Conservation (phyloP, 2,113 vertebrate genomes). For the Myotis brandtii region DNA sequence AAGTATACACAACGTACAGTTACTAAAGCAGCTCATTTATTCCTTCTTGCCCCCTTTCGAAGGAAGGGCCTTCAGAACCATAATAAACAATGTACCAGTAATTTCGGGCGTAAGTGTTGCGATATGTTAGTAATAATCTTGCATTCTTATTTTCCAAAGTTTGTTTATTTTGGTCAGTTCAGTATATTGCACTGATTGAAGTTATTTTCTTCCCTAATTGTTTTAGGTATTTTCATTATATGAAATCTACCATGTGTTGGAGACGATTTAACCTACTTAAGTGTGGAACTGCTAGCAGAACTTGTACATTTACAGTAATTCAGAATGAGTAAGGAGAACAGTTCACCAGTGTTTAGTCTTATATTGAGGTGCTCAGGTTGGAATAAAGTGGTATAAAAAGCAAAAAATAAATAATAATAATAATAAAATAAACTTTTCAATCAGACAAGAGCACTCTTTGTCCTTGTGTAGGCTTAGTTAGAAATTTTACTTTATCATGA, state of each 20-base stretch:
- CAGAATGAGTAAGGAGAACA: slow-evolving; percentile 87
- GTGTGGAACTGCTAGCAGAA: slow-evolving; percentile 86
- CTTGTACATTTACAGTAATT: slow-evolving; percentile 87
- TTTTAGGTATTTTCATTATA: slow-evolving; percentile 90
- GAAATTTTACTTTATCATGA: not conserved
- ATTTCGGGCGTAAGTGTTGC: slow-evolving; percentile 88
- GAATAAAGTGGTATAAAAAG: slow-evolving; percentile 89
- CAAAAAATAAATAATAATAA: not conserved
- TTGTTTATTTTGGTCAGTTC: slow-evolving; percentile 88
- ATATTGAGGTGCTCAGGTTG: slow-evolving; percentile 91
- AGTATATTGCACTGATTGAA: slow-evolving; percentile 86
- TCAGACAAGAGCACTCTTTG: not conserved
- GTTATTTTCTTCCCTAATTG: slow-evolving; percentile 79
- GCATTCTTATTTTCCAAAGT: slow-evolving; percentile 88
- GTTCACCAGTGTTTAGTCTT: slow-evolving; percentile 90
- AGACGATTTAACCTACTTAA: slow-evolving; percentile 90
- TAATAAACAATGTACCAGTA: slow-evolving; percentile 93
- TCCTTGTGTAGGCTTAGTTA: not conserved
- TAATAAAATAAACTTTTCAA: not conserved
- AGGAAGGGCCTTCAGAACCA: slow-evolving; percentile 88
- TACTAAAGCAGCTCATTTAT: slow-evolving; percentile 89
- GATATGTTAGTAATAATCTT: slow-evolving; percentile 87
- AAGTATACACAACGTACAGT: slow-evolving; percentile 95
- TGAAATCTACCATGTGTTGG: slow-evolving; percentile 89
- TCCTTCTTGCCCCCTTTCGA: slow-evolving; percentile 80